Base-by-base conservation (phyloP, 1,140 invertebrate genomes). In the Mercenaria mercenaria region DNA sequence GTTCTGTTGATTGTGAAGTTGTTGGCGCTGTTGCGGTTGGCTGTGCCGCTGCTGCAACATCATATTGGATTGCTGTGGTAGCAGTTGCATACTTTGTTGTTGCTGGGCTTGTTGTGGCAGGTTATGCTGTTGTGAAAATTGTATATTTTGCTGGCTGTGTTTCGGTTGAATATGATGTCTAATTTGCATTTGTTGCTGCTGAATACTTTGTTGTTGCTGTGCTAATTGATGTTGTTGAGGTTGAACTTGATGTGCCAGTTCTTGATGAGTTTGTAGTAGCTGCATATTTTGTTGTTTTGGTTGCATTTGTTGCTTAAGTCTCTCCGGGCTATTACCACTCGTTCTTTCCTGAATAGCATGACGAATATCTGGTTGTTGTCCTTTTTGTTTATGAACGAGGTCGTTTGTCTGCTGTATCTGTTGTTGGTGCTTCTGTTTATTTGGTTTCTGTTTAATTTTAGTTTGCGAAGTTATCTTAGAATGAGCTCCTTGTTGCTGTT, bases 21-120 rank as follows among this genome's bases (percentile, higher is more conserved):
- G 34, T 20, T 87, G 47, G 61, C 26, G 72, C 11, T 47, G 52
- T 64, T 79, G 34, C 20, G 76, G 47, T 23, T 87, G 47, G 37
- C 37, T 26, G 37, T 76, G 43, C 26, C 59, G 64, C 37, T 74
- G n/a, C 15, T 86, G 83, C 43, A 47, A 8, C 15, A 47, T 47
- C 15, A 47, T 26, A 6, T 86, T 26, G 6, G 32, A 59, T 50
- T 76, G 59, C 47, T 52, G 43, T 74, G 37, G 83, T 13, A 74
- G 8, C 13, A 1, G 50, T 34, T 74, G 83, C 8, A 43, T 26
- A 23, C 61, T 69, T 3, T 56, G 50, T 59, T 29, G 80, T n/a
- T 13, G 18, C 39, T 64, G 52, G 3, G 26, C 23, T 47, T 74
- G 72, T 61, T 61, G 56, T 61, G 4, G 56, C 4, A 13, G 8